Base-by-base conservation (phyloP, 2,113 vertebrate species). In the Barnardius zonarius region DNA sequence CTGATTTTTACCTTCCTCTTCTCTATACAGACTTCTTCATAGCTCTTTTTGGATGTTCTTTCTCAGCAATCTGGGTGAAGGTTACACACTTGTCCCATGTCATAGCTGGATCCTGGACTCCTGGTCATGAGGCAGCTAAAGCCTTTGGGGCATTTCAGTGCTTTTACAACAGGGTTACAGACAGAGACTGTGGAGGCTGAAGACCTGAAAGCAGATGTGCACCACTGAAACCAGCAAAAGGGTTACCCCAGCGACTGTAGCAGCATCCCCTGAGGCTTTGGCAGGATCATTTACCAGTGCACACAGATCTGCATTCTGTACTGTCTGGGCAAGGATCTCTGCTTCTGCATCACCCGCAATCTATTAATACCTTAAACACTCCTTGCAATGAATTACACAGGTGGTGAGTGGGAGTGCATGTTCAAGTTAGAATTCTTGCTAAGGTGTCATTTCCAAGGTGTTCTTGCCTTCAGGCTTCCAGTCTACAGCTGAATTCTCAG, bases 401-500 rank as follows among this genome's bases (percentile, higher is more conserved):
- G 76, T 89, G 66, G 27, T 70, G 37, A 7, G 43, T 85, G 18
- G 62, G 75, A 93, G 90, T 61, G 41, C 4, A 12, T 11, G 5
- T 19, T 33, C 4, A 0, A 82, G 51, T 74, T 92, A 68, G 23
- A 30, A 57, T 63, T 70, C 86, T 82, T 77, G 27, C 39, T 80
- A 81, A 68, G 67, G 55, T 84, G 44, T 84, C 80, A n/a, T 95
- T 93, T 95, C 52, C 93, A 96, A 96, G 88, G 74, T 83, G 69
- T 48, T 87, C 41, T 62, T 87, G 86, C 57, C 66, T 74, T 91
- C 51, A 44, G 83, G 64, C 70, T 93, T 70, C 33, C 20, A 83
- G 52, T 81, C 61, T 82, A 17, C 78, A 78, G 31, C 7, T 84
- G 73, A 77, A 90, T 74, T 74, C 70, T 92, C 68, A 78, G 25